Conservation (phyloP, 1,140 invertebrate genomes). For the Drosophila littoralis region DNA sequence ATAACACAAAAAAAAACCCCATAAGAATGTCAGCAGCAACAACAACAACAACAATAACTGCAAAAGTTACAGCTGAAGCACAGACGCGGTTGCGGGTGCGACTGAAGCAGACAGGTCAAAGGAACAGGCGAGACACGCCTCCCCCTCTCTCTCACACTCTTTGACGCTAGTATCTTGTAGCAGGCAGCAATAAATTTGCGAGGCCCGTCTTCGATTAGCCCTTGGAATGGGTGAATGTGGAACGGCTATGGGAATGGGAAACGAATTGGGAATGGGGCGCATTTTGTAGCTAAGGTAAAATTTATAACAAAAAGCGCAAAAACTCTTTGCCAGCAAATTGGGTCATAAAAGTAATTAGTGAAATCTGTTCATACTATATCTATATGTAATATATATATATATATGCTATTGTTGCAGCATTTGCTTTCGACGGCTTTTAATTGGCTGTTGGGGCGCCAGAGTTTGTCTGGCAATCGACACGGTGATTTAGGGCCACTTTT, state of each 20-base stretch:
- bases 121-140: constrained; percentile 57
- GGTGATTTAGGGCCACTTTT: constrained; percentile 26
- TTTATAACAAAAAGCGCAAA: constrained; percentile 64
- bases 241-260: constrained; percentile 20
- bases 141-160: constrained; percentile 3
- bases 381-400: constrained; percentile 16
- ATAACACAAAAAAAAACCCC: constrained; percentile 44
- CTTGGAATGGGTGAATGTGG: constrained; percentile 41
- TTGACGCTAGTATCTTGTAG: background rate
- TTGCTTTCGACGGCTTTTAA: constrained; percentile 38
- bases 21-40: constrained; percentile 58
- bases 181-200: constrained; percentile 68
- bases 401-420: constrained; percentile 22
- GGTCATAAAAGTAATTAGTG: constrained; percentile 80
- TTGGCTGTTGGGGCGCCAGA: constrained; percentile 20
- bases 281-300: constrained; percentile 52
- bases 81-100: background rate
- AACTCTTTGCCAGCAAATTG: constrained; percentile 61
- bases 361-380: constrained; percentile 60
- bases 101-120: constrained; percentile 71
- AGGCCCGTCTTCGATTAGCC: constrained; percentile 68
- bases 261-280: constrained; percentile 19
- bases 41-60: constrained; percentile 39
- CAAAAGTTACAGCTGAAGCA: constrained; percentile 22
- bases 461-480: constrained; percentile 33